Evolutionary conservation across 2,113 vertebrate genomes (phyloP).

Genomic region (Cyanocitta stelleri): DNA sequence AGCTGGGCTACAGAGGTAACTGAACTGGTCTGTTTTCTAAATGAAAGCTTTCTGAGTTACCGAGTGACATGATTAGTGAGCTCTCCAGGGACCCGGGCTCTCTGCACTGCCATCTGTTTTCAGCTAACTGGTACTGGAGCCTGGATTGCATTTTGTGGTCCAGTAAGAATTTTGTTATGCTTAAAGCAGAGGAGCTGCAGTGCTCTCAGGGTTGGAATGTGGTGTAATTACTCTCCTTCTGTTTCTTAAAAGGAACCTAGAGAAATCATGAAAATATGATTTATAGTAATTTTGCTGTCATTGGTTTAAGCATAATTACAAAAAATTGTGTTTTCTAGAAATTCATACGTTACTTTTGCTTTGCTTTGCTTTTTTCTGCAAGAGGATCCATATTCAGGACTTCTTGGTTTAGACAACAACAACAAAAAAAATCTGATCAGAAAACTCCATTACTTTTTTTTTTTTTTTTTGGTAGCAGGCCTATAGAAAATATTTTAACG

Average conservation of each 20-base stretch:
- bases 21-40: rapidly evolving
- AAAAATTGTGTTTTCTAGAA: not conserved
- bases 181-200: not conserved
- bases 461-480: too few relatives aligned
- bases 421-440: too few relatives aligned
- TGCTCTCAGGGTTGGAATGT: rapidly evolving
- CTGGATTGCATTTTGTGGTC: not conserved
- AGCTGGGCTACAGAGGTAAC: not conserved
- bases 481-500: too few relatives aligned
- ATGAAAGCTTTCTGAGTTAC: too few relatives aligned
- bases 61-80: not conserved
- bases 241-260: not conserved
- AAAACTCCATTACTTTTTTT: too few relatives aligned
- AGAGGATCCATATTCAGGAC: too few relatives aligned
- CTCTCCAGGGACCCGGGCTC: not conserved
- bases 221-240: too few relatives aligned
- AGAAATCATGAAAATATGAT: not conserved
- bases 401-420: too few relatives aligned
- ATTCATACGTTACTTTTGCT: not conserved
- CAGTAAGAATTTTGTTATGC: not conserved
- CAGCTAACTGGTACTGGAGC: not conserved
- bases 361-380: too few relatives aligned
- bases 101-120: not conserved
- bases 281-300: not conserved
- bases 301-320: not conserved